Conservation (phyloP, 2,888 invertebrate genomes). For the Anticlea derivata region DNA sequence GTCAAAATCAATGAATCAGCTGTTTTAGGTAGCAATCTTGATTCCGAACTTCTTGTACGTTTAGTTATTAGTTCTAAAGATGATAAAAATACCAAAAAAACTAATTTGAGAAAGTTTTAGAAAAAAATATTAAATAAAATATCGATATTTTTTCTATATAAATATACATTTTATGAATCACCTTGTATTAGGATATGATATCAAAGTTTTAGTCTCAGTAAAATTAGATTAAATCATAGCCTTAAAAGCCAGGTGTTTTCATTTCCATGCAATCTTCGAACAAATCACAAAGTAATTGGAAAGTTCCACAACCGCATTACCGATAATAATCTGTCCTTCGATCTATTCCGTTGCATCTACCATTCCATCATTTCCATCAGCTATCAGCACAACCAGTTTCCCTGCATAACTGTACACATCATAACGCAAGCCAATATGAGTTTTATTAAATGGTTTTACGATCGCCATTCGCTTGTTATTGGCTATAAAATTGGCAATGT, state of each 20-base stretch:
- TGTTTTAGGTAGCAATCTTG: too few species aligned
- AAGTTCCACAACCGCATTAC: constrained; percentile 18
- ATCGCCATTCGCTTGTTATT: constrained; percentile 34
- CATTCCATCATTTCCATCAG: constrained; percentile 23
- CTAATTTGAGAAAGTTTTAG: too few species aligned
- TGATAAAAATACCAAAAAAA: too few species aligned
- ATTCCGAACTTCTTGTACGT: too few species aligned
- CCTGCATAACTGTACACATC: constrained; percentile 29
- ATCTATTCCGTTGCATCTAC: constrained; percentile 33
- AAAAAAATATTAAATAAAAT: too few species aligned
- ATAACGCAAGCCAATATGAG: constrained; percentile 24
- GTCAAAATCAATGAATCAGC: too few species aligned
- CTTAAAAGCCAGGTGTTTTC: background rate
- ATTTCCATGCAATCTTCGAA: background rate
- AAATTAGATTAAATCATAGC: too few species aligned
- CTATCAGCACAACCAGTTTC: constrained; percentile 29
- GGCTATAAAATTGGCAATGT: constrained; percentile 32
- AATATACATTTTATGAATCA: too few species aligned
- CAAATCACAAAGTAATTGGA: constrained; percentile 14
- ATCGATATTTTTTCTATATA: too few species aligned
- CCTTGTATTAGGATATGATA: too few species aligned
- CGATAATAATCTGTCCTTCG: constrained; percentile 25
- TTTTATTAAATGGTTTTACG: constrained; percentile 32
- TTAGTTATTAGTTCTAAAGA: too few species aligned
- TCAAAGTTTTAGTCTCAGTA: too few species aligned